Conservation (phyloP, 2,888 invertebrate genomes). For the Synergus gifuensis region DNA sequence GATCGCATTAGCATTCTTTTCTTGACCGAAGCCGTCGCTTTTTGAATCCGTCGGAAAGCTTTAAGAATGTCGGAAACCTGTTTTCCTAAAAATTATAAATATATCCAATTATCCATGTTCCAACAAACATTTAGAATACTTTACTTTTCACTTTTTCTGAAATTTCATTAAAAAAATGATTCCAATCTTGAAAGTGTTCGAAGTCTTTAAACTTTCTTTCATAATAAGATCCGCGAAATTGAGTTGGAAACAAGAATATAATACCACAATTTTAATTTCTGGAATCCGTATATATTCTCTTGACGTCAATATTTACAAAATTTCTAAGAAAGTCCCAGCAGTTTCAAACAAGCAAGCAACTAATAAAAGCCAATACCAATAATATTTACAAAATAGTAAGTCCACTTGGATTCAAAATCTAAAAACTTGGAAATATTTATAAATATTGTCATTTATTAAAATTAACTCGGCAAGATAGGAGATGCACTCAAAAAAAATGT, state of each 20-base stretch:
- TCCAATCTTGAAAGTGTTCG: too few relatives aligned
- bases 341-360: too few relatives aligned
- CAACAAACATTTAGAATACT: neutral
- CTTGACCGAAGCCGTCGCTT: constrained; percentile 5
- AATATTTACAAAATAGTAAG: too few relatives aligned
- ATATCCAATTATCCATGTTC: neutral
- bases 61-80: neutral
- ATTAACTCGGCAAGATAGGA: too few relatives aligned
- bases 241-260: neutral
- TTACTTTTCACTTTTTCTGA: neutral
- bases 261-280: neutral
- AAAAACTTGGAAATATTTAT: too few relatives aligned
- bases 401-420: too few relatives aligned
- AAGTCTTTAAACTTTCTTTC: neutral
- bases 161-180: neutral
- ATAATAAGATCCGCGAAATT: neutral
- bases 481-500: too few relatives aligned
- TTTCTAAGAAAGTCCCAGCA: too few relatives aligned
- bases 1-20: constrained; percentile 49
- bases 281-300: too few relatives aligned
- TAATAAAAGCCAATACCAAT: too few relatives aligned
- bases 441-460: too few relatives aligned
- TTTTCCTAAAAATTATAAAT: neutral
- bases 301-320: too few relatives aligned
- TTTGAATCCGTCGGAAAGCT: neutral